Evolutionary conservation across 2,113 vertebrate genomes (phyloP).

Genomic region (Dromaius novaehollandiae): DNA sequence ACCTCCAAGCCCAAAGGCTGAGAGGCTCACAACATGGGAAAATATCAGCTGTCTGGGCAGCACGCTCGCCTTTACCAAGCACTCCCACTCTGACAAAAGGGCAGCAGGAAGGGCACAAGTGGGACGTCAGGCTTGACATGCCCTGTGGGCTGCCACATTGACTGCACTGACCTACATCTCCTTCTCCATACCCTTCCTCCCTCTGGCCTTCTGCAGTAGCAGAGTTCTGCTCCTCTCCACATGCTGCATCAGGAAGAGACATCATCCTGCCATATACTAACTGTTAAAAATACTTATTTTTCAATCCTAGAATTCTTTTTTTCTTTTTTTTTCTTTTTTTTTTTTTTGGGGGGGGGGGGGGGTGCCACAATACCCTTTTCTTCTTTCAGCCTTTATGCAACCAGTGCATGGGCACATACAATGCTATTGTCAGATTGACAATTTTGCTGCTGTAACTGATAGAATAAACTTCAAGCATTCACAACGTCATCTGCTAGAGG

Average conservation of each 20-base stretch:
- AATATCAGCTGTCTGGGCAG: not conserved
- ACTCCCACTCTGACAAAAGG: not conserved
- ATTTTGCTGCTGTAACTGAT: not conserved
- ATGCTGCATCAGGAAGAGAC: not conserved
- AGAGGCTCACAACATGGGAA: not conserved
- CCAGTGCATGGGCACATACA: not conserved
- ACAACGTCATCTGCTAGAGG: not conserved
- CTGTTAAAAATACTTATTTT: not conserved
- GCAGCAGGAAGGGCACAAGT: not conserved
- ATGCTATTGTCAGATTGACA: not conserved
- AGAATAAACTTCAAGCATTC: not conserved
- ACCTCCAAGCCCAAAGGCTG: not conserved
- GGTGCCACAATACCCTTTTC: not conserved
- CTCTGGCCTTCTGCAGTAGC: constrained; percentile 1
- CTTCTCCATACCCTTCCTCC: not conserved
- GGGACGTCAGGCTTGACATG: constrained; percentile 6
- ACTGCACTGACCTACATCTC: constrained; percentile 46
- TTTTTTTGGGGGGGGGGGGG: not conserved
- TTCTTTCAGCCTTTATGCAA: not conserved
- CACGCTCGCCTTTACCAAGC: not conserved
- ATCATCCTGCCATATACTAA: not conserved
- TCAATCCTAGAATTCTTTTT: not conserved
- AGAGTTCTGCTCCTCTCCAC: not conserved
- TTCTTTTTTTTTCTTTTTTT: not conserved
- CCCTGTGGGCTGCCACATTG: constrained; percentile 29